Base-by-base conservation (phyloP, 2,888 invertebrate genomes). In the Dasysyrphus tricinctus region DNA sequence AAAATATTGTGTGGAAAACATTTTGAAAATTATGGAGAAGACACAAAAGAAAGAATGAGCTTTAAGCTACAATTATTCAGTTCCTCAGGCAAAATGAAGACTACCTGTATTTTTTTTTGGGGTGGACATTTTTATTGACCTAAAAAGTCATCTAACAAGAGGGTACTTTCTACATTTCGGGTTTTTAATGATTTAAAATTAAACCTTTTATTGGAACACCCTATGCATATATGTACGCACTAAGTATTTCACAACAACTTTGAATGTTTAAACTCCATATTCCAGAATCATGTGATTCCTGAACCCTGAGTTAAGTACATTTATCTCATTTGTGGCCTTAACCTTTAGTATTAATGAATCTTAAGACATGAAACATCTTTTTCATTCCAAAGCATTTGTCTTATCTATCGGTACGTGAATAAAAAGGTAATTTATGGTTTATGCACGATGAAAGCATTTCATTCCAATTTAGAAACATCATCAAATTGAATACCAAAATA, bases 361-460 rank as follows among this genome's bases (percentile, higher is more conserved):
- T 59, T 19, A 37, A 59, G 12, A 59, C 14, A 6, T 37, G 37
- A 59, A 59, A 39, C 39, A 59, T 59, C 39, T 12, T 49, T 65
- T 32, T 65, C 16, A 49, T 49, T 34, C 65, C 47, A 12, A 67
- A 49, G 14, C 67, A 67, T 37, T 49, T 49, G 47, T 49, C 61
- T 61, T 67, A 67, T 67, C 67, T 67, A 16, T n/a, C 8, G 29
- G 54, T 54, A 54, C 16, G 34, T 49, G 67, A 67, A 67, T 67
- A 19, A 67, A 67, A 49, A 67, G 1, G 47, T 34, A 14, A 67
- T 67, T 67, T 67, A 67, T 65, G 16, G 39, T 47, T n/a, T n/a
- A 47, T 67, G 67, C 67, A 67, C 67, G 67, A 67, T 19, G 67
- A 67, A 67, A 67, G 67, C 49, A 67, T 67, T 67, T 67, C 67